Evolutionary conservation across 23 tunicate genomes (phyloP), one percentile per base, ranked within the genome.

Genomic region (Halocynthia roretzi): DNA sequence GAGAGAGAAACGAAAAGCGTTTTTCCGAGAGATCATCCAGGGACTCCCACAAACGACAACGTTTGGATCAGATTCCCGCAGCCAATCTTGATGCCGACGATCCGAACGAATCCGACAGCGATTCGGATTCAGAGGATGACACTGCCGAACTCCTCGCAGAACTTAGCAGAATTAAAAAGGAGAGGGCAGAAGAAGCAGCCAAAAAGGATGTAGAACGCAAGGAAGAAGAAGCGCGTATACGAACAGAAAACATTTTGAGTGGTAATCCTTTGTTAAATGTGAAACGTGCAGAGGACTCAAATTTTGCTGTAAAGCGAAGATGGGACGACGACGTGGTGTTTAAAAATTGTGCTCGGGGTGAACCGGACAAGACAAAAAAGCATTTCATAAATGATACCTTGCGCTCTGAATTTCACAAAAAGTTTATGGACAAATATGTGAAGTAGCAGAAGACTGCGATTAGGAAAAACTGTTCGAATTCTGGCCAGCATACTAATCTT

Each of bases 291-390:
- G 72, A 62, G 48, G 82, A 78, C n/a, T 85, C 90, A 4, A 77
- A 81, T 51, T 91, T 91, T 82, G 76, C 90, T 10, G 97, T 91
- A 19, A 91, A 91, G 67, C 72, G 97, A 22, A 77, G 87, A 56
- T 93, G 98, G 98, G 98, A 93, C 70, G 98, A 93, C 75, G 98
- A 93, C 64, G 98, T 93, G 1, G 93, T 93, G 19, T 93, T 93
- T 54, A 93, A 93, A 56, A 93, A 93, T 70, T 93, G 98, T 64
- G 98, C 98, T 31, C 78, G 98, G 7, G 93, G 93, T 5, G 85
- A 83, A 71, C 83, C 88, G 14, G 98, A 93, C 83, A 93, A 93
- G 66, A 70, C 78, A 50, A 51, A 73, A 60, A 90, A 93, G 62
- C 83, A 87, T 54, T 93, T 87, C 76, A 83, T 93, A 15, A 93